These are phyloP conservation scores for Nebria brevicollis DNA, from an alignment of 2,888 invertebrate genomes.

Conservation along the genomic window DNA sequence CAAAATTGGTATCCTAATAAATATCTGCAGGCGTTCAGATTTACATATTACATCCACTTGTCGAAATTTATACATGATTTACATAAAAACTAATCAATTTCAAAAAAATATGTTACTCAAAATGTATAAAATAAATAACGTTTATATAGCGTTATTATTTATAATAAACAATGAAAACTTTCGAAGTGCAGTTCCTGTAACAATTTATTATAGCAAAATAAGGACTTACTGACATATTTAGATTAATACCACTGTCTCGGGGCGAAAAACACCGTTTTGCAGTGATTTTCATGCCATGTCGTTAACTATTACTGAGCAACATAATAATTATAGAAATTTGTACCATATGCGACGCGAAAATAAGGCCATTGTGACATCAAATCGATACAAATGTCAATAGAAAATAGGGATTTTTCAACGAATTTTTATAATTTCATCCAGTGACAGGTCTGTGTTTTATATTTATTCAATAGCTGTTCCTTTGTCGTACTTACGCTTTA, in stretches of 20 bases:
- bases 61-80: neutral
- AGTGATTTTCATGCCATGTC: constrained; percentile 39
- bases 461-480: constrained; percentile 19
- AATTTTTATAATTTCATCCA: neutral
- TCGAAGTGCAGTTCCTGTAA: constrained; percentile 15
- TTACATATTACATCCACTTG: neutral
- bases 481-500: constrained; percentile 22
- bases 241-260: constrained; percentile 52
- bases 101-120: neutral
- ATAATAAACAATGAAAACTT: constrained; percentile 16
- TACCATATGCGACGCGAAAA: constrained; percentile 34
- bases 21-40: neutral
- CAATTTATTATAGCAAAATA: constrained; percentile 45
- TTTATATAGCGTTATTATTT: constrained; percentile 6
- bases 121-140: neutral
- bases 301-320: constrained; percentile 35
- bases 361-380: constrained; percentile 37
- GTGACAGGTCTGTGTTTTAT: constrained; percentile 39
- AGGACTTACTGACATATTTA: constrained; percentile 50
- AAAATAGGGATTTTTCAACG: neutral
- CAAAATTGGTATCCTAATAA: neutral
- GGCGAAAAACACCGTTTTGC: constrained; percentile 47
- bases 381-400: constrained; percentile 28
- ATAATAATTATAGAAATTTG: constrained; percentile 41
- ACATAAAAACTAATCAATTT: neutral